These are phyloP conservation scores for Ceuthmochares aereus DNA, from an alignment of 2,113 vertebrate species.

Conservation along the genomic window DNA sequence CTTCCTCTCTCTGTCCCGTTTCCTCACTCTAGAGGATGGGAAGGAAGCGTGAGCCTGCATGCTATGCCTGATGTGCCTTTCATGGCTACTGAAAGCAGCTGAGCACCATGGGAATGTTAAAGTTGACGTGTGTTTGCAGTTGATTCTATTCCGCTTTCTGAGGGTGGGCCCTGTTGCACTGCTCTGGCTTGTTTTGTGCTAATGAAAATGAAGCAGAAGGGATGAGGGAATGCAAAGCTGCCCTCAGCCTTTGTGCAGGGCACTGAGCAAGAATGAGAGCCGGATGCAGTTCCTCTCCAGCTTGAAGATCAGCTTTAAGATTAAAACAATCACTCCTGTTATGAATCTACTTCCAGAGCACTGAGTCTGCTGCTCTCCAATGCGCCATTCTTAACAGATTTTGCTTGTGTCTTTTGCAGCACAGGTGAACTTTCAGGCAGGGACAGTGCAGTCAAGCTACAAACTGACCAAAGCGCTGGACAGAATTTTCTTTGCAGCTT, in stretches of 20 bases:
- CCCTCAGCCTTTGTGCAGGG: background rate
- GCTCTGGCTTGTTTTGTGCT: background rate
- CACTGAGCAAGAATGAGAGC: background rate
- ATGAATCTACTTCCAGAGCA: background rate
- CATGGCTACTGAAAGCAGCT: background rate
- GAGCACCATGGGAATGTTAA: background rate
- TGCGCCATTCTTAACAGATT: background rate
- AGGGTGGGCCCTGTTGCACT: background rate
- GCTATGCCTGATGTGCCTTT: background rate
- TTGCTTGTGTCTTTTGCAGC: background rate
- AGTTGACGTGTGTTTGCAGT: fast-evolving
- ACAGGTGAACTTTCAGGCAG: background rate
- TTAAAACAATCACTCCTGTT: background rate
- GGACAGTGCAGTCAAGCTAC: background rate
- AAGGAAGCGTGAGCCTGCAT: background rate
- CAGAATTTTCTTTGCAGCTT: background rate
- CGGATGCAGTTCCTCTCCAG: background rate
- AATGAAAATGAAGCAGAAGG: background rate
- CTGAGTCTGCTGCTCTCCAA: background rate
- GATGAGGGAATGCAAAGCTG: background rate
- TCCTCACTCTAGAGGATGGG: background rate
- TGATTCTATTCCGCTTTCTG: background rate
- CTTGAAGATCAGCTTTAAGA: background rate
- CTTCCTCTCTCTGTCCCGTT: background rate
- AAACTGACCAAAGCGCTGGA: background rate